These are phyloP conservation scores for Electrophaes corylata DNA, from an alignment of 2,888 invertebrate genomes.

Conservation along the genomic window DNA sequence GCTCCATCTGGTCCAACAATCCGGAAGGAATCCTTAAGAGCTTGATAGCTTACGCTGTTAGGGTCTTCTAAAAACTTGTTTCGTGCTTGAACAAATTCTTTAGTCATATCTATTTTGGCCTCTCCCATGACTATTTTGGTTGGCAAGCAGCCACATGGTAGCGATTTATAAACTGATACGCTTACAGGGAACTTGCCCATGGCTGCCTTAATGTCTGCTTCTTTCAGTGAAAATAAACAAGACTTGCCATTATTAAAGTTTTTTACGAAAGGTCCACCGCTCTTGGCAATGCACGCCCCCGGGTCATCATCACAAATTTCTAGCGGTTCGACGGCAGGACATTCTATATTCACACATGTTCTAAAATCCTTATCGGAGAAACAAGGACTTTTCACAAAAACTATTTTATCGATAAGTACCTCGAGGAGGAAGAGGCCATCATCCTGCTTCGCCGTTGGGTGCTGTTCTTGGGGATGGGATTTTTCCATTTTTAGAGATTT, in stretches of 20 bases:
- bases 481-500: slow-evolving; percentile 45
- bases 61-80: slow-evolving; percentile 76
- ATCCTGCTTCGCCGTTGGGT: slow-evolving; percentile 71
- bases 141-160: slow-evolving; percentile 85
- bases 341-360: slow-evolving; percentile 86
- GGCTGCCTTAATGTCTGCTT: slow-evolving; percentile 78
- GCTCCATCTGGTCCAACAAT: slow-evolving; percentile 77
- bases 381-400: slow-evolving; percentile 70
- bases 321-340: slow-evolving; percentile 83
- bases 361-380: slow-evolving; percentile 77
- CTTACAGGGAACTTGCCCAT: slow-evolving; percentile 82
- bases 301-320: slow-evolving; percentile 86
- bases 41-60: slow-evolving; percentile 78
- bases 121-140: slow-evolving; percentile 86
- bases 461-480: slow-evolving; percentile 63
- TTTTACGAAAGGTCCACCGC: slow-evolving; percentile 71
- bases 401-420: slow-evolving; percentile 84
- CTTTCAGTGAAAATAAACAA: slow-evolving; percentile 86
- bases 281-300: slow-evolving; percentile 63
- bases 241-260: slow-evolving; percentile 87
- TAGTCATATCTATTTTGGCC: slow-evolving; percentile 84
- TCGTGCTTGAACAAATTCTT: slow-evolving; percentile 84
- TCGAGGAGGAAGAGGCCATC: slow-evolving; percentile 86
- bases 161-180: slow-evolving; percentile 83
- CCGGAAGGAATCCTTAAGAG: slow-evolving; percentile 85